Evolutionary conservation across 2,797 vertebrate species (phyloP).

Genomic region (Pygocentrus nattereri): DNA sequence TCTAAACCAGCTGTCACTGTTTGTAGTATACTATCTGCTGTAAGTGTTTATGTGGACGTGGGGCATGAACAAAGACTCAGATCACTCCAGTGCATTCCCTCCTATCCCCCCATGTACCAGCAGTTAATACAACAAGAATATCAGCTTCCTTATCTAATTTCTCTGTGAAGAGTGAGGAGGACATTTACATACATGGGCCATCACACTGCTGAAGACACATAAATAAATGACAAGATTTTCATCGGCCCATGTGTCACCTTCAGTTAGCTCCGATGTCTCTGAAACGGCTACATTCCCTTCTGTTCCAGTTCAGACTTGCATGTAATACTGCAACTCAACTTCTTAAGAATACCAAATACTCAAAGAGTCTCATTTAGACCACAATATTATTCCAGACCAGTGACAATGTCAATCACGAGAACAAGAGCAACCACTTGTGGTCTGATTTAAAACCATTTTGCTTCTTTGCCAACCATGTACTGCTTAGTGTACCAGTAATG

Average conservation of each 20-base stretch:
- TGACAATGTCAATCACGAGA: slow-evolving; percentile 13
- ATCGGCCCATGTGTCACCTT: slow-evolving; percentile 66
- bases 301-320: not conserved
- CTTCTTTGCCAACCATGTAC: not conserved
- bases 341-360: slow-evolving; percentile 32
- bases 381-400: slow-evolving; percentile 16
- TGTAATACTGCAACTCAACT: slow-evolving; percentile 30
- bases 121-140: slow-evolving; percentile 38
- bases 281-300: slow-evolving; percentile 44
- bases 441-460: slow-evolving; percentile 13
- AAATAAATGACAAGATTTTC: slow-evolving; percentile 65
- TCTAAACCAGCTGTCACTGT: not conserved
- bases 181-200: slow-evolving; percentile 62
- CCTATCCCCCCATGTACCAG: not conserved
- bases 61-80: not conserved
- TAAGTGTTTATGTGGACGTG: not conserved
- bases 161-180: slow-evolving; percentile 48
- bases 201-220: slow-evolving; percentile 55
- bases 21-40: not conserved
- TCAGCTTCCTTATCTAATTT: slow-evolving; percentile 49
- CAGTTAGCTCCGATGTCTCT: slow-evolving; percentile 59
- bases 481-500: not conserved
- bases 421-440: slow-evolving; percentile 7
- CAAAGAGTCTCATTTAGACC: slow-evolving; percentile 19
- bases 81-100: not conserved